Conservation (phyloP, 2,113 vertebrate genomes). For the Platichthys flesus region DNA sequence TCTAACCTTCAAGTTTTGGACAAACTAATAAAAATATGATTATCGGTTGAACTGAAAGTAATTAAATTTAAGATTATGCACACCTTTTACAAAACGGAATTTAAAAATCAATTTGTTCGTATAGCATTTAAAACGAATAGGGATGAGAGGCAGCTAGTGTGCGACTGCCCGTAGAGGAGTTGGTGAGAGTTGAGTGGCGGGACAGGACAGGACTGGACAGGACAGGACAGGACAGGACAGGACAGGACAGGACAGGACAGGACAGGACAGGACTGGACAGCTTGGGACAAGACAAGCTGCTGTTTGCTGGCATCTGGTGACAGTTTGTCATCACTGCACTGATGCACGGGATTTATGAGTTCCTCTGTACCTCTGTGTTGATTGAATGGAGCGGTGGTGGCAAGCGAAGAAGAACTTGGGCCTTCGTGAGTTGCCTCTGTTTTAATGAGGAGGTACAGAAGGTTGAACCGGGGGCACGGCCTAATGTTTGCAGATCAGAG, state of each 20-base stretch:
- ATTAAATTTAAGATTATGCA: conserved; percentile 69
- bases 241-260: too few relatives aligned
- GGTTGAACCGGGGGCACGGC: background rate
- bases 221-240: too few relatives aligned
- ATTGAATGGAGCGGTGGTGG: background rate
- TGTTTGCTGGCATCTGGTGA: conserved; percentile 65
- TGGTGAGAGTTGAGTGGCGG: conserved; percentile 26
- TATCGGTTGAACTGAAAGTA: conserved; percentile 53
- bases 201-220: conserved; percentile 3
- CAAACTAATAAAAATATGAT: conserved; percentile 50
- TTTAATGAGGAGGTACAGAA: background rate
- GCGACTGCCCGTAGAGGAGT: conserved; percentile 48
- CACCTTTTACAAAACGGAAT: conserved; percentile 69
- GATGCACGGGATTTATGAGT: conserved; percentile 16
- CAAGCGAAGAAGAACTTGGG: background rate
- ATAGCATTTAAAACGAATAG: conserved; percentile 45
- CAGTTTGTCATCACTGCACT: conserved; percentile 49
- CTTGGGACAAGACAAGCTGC: conserved; percentile 42
- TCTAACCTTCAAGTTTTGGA: conserved; percentile 74
- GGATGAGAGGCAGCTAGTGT: conserved; percentile 60
- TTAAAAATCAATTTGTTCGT: conserved; percentile 58
- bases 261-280: conserved; percentile 21
- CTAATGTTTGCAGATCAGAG: conserved; percentile 71
- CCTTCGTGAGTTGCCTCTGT: too few relatives aligned
- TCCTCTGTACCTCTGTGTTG: background rate